Evolutionary conservation across 2,797 vertebrate species (phyloP), one percentile per base, ranked within the genome.

Genomic region (Furcifer pardalis): DNA sequence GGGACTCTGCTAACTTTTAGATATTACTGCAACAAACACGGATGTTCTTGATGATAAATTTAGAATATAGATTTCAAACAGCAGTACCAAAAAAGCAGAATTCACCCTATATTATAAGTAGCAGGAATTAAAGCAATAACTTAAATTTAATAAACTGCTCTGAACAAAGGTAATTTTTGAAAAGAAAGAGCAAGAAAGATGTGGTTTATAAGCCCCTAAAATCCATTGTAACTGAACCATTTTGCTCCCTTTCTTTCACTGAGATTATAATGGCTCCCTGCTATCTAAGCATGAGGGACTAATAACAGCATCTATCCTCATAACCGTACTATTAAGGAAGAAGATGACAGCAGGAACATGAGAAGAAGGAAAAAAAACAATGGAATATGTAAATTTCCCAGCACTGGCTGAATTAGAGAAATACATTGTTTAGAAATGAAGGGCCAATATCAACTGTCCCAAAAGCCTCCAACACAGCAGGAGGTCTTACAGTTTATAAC

Each of bases 331-430:
- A 90, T 91, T 88, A 74, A 94, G 80, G 90, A 77, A 89, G 44
- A 81, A 72, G 84, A 92, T 88, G 91, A 93, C 90, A 94, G 90
- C 81, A 92, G 87, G 79, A 93, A 76, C 84, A 94, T 85, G 79
- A 90, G 56, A 27, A 87, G 62, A 90, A 93, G 68, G n/a, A n/a
- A n/a, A n/a, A n/a, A n/a, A 90, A 93, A 88, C 79, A 94, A 83
- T 56, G 86, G 12, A 84, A 44, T 19, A 79, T 30, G 86, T 89
- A 93, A 92, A 93, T 90, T 91, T 93, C 44, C 59, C 79, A 89
- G 86, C 82, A 79, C 77, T 87, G 91, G 68, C 83, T 92, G 87
- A 91, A 40, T 78, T 81, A 88, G 90, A 87, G 32, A 86, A 88
- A 68, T 32, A 32, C 1, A 77, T 75, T 92, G 17, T 81, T 91